phyloP scores from a whole-genome alignment of 2,113 vertebrate species.

The Leiothrix lutea region DNA sequence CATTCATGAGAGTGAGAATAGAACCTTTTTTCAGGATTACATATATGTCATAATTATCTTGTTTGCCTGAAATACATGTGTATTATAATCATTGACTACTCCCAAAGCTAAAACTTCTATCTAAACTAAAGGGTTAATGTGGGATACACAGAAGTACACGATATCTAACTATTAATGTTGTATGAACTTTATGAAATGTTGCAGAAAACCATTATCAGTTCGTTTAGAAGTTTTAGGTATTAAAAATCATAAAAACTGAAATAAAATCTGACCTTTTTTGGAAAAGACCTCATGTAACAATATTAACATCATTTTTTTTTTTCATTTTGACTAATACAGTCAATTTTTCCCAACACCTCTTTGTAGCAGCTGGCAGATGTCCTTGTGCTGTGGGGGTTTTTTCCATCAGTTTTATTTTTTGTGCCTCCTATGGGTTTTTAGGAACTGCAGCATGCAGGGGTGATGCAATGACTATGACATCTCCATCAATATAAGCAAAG shows the following conservation, averaged over 20 bases:
- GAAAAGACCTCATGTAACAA: not conserved
- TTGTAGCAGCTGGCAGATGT: not conserved
- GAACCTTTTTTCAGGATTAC: not conserved
- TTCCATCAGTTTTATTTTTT: not conserved
- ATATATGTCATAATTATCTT: not conserved
- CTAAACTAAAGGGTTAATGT: not conserved
- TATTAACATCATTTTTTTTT: not conserved
- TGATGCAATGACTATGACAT: not conserved
- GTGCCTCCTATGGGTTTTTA: not conserved
- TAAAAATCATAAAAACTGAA: not conserved
- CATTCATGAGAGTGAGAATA: not conserved
- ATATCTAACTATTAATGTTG: not conserved
- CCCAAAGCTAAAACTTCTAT: not conserved
- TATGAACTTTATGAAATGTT: not conserved
- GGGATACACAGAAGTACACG: fast-evolving
- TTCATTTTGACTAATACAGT: not conserved
- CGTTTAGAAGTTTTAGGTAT: not conserved
- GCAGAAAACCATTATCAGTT: not conserved
- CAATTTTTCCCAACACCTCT: not conserved
- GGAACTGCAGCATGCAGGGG: not conserved
- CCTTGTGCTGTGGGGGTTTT: not conserved
- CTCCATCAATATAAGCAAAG: not conserved
- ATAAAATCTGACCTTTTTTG: not conserved
- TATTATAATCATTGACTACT: not conserved
- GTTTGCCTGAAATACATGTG: not conserved